Conservation (phyloP, 2,797 vertebrate genomes). For the Manis crassicaudata region DNA sequence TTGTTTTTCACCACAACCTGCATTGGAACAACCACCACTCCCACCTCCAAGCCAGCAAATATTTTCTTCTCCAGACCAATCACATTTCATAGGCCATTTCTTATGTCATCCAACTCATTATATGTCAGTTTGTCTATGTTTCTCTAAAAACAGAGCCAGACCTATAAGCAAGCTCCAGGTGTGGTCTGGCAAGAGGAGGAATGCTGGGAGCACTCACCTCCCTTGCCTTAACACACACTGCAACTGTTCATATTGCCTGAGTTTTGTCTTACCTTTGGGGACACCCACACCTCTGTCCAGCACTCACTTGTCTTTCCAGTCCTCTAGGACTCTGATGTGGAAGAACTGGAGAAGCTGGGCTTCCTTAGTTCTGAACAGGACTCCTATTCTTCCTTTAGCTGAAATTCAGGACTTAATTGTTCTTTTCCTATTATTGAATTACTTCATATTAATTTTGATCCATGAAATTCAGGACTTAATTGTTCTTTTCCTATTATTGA, state of each 20-base stretch:
- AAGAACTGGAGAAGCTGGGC: background rate
- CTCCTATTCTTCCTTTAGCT: background rate
- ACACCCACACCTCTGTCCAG: background rate
- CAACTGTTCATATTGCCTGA: background rate
- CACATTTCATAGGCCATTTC: background rate
- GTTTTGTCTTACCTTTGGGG: background rate
- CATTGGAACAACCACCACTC: background rate
- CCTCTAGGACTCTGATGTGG: background rate
- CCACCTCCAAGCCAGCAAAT: background rate
- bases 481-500: background rate
- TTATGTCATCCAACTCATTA: background rate
- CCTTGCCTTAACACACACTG: background rate
- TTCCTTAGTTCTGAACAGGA: background rate
- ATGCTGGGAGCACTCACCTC: background rate
- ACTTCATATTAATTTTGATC: background rate
- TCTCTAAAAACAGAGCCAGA: background rate
- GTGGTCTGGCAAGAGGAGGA: background rate
- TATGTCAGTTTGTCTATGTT: background rate
- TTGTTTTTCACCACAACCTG: background rate
- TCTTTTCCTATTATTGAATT: background rate
- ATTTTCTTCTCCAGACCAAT: background rate
- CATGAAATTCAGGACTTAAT: background rate
- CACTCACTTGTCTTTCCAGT: background rate
- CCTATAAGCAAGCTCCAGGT: background rate
- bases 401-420: background rate